phyloP scores from a whole-genome alignment of 1,140 invertebrate species.

The Apis laboriosa region DNA sequence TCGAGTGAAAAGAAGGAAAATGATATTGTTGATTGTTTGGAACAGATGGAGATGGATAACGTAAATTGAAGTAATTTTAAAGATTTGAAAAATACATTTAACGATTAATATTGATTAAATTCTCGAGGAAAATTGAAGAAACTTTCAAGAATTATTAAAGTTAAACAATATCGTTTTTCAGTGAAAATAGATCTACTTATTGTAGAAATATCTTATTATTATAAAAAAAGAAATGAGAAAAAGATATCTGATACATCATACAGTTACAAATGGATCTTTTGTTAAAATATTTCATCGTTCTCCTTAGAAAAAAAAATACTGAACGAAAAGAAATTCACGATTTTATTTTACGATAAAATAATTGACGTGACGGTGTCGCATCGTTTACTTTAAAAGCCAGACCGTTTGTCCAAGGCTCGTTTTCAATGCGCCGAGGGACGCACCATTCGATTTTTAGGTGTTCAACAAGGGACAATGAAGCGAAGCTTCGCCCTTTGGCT shows the following conservation, averaged over 20 bases:
- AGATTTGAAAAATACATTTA: too few species aligned
- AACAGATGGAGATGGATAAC: too few species aligned
- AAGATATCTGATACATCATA: neutral
- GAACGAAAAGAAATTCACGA: neutral
- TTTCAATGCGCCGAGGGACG: neutral
- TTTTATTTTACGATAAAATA: neutral
- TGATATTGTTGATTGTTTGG: too few species aligned
- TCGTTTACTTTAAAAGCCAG: slow-evolving; percentile 3
- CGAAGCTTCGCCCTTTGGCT: neutral
- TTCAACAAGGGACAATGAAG: neutral
- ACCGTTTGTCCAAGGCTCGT: neutral
- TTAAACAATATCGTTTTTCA: too few species aligned
- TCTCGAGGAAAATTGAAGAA: too few species aligned
- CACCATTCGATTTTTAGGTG: neutral
- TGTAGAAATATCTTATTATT: too few species aligned
- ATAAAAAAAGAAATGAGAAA: neutral
- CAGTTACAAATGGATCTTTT: neutral
- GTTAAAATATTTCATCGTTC: neutral
- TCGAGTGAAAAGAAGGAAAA: too few species aligned
- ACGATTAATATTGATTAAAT: too few species aligned
- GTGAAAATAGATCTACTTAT: too few species aligned
- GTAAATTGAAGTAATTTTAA: too few species aligned
- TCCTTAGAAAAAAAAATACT: too few species aligned
- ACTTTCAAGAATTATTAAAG: too few species aligned
- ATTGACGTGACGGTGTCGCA: neutral